phyloP scores from a whole-genome alignment of 30 jellyfish, hydroid and myxozoan genomes.

The Pelagia noctiluca region DNA sequence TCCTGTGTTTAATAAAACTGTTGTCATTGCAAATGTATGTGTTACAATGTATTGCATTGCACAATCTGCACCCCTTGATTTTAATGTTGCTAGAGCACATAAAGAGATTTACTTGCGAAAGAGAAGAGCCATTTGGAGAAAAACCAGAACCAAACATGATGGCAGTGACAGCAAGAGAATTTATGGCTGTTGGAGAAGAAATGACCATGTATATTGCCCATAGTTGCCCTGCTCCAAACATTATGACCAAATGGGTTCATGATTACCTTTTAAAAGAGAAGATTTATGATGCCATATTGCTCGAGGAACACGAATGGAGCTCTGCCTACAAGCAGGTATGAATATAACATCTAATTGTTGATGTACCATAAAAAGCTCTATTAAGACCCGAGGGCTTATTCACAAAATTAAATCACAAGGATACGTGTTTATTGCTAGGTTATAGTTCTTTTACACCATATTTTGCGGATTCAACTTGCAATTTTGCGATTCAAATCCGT shows the following conservation, averaged over 20 bases:
- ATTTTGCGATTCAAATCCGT: too few relatives aligned
- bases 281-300: background rate
- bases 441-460: too few relatives aligned
- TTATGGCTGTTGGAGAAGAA: background rate
- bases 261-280: background rate
- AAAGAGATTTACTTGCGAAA: background rate
- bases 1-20: too few relatives aligned
- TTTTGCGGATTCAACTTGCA: too few relatives aligned
- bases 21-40: too few relatives aligned
- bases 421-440: too few relatives aligned
- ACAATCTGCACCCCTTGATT: background rate
- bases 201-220: background rate
- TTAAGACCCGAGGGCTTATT: too few relatives aligned
- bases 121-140: background rate
- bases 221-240: slow-evolving; percentile 1
- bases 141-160: too few relatives aligned
- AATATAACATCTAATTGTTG: too few relatives aligned
- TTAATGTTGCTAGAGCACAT: background rate
- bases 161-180: slow-evolving; percentile 1
- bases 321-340: background rate
- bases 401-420: too few relatives aligned
- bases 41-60: too few relatives aligned
- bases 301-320: background rate
- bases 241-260: slow-evolving; percentile 1
- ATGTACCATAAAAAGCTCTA: too few relatives aligned